These are phyloP conservation scores for Phaethornis superciliosus DNA, from an alignment of 2,113 vertebrate species.

Conservation along the genomic window DNA sequence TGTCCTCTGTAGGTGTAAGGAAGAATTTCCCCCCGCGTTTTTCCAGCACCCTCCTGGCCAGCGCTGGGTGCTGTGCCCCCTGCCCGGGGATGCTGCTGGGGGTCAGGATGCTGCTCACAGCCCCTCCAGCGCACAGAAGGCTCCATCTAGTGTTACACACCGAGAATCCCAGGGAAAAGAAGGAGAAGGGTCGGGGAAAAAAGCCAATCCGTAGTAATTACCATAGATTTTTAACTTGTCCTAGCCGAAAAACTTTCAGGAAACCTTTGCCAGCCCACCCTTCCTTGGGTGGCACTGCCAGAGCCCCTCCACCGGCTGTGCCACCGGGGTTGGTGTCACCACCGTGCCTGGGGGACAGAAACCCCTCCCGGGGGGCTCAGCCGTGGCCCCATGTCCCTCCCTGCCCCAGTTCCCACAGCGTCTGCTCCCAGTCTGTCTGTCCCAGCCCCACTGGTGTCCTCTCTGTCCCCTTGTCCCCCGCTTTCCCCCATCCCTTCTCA, in stretches of 20 bases:
- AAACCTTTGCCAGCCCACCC: not conserved
- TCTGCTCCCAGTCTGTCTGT: not conserved
- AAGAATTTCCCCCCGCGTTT: not conserved
- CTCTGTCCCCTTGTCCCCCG: not conserved
- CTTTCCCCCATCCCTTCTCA: not conserved
- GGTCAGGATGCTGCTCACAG: fast-evolving
- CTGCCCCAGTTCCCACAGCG: fast-evolving
- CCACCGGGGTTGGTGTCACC: fast-evolving
- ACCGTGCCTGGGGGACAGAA: fast-evolving
- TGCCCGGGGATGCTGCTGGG: not conserved
- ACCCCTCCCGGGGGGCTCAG: not conserved
- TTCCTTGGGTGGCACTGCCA: no score
- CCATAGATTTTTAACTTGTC: not conserved
- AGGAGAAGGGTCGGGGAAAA: fast-evolving
- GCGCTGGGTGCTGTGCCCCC: no score
- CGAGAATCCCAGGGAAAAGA: not conserved
- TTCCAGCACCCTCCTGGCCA: no score
- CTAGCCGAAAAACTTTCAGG: not conserved
- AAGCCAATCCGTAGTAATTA: not conserved
- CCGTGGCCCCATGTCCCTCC: not conserved
- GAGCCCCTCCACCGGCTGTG: not conserved
- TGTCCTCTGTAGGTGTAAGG: not conserved
- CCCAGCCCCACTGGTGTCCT: not conserved
- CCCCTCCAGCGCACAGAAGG: not conserved
- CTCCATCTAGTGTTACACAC: constrained; percentile 34